phyloP scores from a whole-genome alignment of 1,140 invertebrate species.

The Hesperophylax magnus region DNA sequence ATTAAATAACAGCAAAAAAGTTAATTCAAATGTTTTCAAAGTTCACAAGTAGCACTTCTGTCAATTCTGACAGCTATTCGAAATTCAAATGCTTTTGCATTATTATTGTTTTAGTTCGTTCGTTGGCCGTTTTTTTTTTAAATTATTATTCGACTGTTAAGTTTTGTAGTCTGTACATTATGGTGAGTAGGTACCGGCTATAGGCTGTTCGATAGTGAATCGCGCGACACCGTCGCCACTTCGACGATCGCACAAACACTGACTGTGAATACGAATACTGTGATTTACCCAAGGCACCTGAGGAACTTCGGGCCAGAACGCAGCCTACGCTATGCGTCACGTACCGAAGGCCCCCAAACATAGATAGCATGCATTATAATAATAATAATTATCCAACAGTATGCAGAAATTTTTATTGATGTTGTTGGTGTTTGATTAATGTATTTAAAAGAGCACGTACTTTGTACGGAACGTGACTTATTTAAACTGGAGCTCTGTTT shows the following conservation, averaged over 20 bases:
- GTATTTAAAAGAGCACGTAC: no score
- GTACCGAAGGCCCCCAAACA: background rate
- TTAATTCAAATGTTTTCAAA: background rate
- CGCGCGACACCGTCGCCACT: background rate
- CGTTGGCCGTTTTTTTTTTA: background rate
- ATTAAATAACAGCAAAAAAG: background rate
- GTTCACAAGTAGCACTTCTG: background rate
- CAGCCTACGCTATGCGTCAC: constrained; percentile 4
- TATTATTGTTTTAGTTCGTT: background rate
- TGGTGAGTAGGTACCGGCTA: constrained; percentile 9
- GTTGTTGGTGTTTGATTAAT: no score
- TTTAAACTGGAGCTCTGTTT: no score
- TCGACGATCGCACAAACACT: constrained; percentile 15
- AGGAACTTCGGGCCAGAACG: background rate
- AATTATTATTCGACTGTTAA: no score
- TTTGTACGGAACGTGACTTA: no score
- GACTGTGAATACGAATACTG: background rate
- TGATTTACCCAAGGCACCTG: constrained; percentile 1
- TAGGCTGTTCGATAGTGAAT: constrained; percentile 14
- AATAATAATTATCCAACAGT: no score
- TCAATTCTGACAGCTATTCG: constrained; percentile 14
- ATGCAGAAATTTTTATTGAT: no score
- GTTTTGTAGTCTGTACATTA: background rate
- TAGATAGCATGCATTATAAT: background rate
- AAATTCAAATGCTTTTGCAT: background rate